Evolutionary conservation across 2,113 vertebrate species (phyloP), one percentile per base, ranked within the genome.

Genomic region (Protobothrops mucrosquamatus): DNA sequence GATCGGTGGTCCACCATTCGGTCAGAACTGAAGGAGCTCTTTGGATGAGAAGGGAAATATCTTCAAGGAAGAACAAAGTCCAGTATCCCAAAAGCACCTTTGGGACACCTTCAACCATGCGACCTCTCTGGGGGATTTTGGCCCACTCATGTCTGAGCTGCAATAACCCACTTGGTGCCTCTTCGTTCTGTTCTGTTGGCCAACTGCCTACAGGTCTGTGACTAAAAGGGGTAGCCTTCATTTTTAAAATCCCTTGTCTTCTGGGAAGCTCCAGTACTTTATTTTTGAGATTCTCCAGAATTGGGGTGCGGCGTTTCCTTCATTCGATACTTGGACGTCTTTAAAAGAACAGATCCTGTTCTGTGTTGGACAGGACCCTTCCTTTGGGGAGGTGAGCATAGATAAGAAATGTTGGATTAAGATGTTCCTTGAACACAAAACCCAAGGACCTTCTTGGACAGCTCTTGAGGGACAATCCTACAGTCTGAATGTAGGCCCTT

Each of bases 401-500:
- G 85, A 39, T 34, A 61, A 22, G 23, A 43, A 18, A 3, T 91
- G 85, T n/a, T 59, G 26, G 43, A 1, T 92, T 87, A 14, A 7
- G 91, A 3, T 91, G 18, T 23, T 52, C 23, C 22, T 91, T 94
- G 89, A 11, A 69, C 5, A 56, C 0, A 0, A 29, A 91, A 90
- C 89, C 52, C 29, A 11, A 3, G 29, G 0, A 29, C 59, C 12
- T 74, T 95, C 94, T 92, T 95, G 43, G 89, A 56, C 90, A 88
- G 23, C 46, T 91, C 64, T 91, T 11, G 34, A 4, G 55, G n/a
- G 56, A 91, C 92, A 34, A 52, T 61, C 61, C 85, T 92, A 85
- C 0, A 0, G 93, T 95, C 94, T 96, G 94, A 95, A 96, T 94
- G 87, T 0, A 7, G 90, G 69, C 87, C 95, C 92, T 90, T 91